Conservation (phyloP, 2,797 vertebrate genomes). For the Leuciscus waleckii region DNA sequence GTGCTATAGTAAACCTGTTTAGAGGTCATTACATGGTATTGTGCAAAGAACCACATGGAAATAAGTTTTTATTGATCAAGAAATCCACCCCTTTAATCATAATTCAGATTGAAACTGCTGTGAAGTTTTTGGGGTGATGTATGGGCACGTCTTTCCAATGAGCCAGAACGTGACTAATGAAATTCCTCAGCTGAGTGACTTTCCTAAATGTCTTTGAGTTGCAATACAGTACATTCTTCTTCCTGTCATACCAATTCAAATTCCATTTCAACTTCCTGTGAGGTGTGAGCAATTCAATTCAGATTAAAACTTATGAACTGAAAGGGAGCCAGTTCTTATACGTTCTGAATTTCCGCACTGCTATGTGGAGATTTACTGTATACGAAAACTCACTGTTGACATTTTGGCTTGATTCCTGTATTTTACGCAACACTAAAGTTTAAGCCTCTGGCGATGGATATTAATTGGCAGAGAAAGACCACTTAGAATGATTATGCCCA, state of each 20-base stretch:
- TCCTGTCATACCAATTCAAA: slow-evolving; percentile 15
- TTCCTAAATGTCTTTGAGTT: neutral
- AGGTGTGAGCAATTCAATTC: neutral
- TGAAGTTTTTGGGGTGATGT: neutral
- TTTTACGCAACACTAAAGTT: slow-evolving; percentile 30
- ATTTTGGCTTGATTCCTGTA: slow-evolving; percentile 36
- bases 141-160: neutral
- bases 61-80: neutral
- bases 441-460: slow-evolving; percentile 65
- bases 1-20: neutral
- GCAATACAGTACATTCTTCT: neutral
- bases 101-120: neutral
- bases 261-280: neutral
- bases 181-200: neutral
- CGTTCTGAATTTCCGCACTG: neutral
- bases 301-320: neutral
- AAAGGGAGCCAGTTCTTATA: neutral
- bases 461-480: slow-evolving; percentile 63
- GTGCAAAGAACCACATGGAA: neutral
- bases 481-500: slow-evolving; percentile 64
- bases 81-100: neutral
- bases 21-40: neutral
- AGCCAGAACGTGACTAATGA: neutral
- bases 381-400: slow-evolving; percentile 21
- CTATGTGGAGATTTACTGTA: slow-evolving; percentile 5